Evolutionary conservation across 2,113 vertebrate genomes (phyloP).

Genomic region (Osmerus eperlanus): DNA sequence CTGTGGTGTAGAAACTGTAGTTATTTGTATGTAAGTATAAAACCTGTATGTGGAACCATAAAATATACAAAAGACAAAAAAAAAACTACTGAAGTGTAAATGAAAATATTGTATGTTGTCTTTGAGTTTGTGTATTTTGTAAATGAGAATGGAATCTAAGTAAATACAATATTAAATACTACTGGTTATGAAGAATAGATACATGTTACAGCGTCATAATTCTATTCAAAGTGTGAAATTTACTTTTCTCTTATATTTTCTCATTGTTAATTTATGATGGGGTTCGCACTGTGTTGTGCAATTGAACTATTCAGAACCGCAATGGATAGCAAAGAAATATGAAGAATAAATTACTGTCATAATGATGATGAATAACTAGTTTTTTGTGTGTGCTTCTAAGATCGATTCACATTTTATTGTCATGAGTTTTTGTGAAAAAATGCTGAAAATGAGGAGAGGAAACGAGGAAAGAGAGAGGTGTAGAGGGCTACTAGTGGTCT

Average conservation of each 20-base stretch:
- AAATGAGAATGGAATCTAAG: constrained; percentile 71
- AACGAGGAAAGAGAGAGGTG: neutral
- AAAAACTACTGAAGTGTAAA: constrained; percentile 54
- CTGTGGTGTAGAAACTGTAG: constrained; percentile 86
- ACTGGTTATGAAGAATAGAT: constrained; percentile 67
- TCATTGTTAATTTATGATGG: constrained; percentile 53
- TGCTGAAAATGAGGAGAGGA: neutral
- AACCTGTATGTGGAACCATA: constrained; percentile 71
- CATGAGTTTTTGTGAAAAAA: neutral
- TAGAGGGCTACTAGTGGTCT: neutral
- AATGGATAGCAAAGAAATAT: constrained; percentile 62
- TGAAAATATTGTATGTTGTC: constrained; percentile 73
- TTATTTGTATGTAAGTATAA: constrained; percentile 83
- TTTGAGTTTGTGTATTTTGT: constrained; percentile 78
- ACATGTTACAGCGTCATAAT: constrained; percentile 65
- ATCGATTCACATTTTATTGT: neutral
- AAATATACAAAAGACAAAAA: constrained; percentile 52
- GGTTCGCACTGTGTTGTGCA: constrained; percentile 52
- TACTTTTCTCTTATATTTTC: constrained; percentile 50
- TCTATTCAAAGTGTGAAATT: constrained; percentile 69
- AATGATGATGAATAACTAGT: constrained; percentile 25
- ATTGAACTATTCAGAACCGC: constrained; percentile 53
- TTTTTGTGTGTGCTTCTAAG: neutral
- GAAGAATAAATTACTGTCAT: constrained; percentile 70
- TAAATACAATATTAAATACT: constrained; percentile 65